Percentiles rank a stretch among this genome's conserved stretches.
phyloP scores from a whole-genome alignment of 1,140 invertebrate species.

The Nephila pilipes region DNA sequence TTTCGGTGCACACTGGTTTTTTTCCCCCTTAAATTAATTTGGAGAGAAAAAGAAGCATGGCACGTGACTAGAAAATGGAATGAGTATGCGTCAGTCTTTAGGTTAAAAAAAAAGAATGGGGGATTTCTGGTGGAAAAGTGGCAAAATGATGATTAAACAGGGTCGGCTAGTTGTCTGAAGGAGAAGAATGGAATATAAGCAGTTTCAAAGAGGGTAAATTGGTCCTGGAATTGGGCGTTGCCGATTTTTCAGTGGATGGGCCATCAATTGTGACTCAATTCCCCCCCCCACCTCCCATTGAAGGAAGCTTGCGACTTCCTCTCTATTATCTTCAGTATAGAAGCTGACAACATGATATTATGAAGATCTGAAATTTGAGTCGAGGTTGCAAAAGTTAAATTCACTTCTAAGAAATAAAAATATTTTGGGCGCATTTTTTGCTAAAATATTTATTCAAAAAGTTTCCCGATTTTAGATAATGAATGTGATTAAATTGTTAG shows the following conservation, averaged over 20 bases:
- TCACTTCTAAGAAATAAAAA: too few relatives aligned
- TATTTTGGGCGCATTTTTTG: too few relatives aligned
- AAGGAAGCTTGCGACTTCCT: background rate
- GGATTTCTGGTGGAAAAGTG: background rate
- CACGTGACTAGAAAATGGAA: background rate
- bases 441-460: too few relatives aligned
- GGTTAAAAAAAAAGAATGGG: background rate
- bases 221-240: background rate
- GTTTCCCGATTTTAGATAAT: too few relatives aligned
- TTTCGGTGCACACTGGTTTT: background rate
- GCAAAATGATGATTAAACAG: constrained; percentile 27
- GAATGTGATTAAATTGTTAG: too few relatives aligned
- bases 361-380: background rate
- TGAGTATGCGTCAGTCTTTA: background rate
- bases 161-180: background rate
- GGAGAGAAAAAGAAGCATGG: background rate
- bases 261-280: background rate
- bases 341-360: background rate
- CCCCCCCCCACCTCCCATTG: too few relatives aligned
- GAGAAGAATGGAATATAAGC: background rate
- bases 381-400: background rate
- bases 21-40: too few relatives aligned
- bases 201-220: background rate
- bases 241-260: background rate
- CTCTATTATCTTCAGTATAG: background rate